Conservation (phyloP, 2,888 invertebrate genomes). For the Hypomecis punctinalis region DNA sequence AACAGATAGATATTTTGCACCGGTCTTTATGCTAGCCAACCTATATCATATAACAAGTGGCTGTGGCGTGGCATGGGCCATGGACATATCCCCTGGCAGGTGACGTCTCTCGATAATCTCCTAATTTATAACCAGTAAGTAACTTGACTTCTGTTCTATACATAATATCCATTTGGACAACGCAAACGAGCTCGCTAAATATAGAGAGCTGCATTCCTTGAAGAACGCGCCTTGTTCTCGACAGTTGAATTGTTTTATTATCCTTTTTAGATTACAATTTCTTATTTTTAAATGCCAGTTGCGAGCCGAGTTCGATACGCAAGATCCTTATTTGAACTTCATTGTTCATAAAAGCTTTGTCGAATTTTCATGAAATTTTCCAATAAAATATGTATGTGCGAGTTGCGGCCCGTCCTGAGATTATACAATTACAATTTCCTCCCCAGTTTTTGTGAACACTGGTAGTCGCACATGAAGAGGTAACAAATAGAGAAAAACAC, state of each 20-base stretch:
- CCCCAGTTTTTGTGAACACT: no score
- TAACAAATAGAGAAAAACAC: no score
- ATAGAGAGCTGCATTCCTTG: conserved; percentile 75
- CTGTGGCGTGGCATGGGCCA: no score
- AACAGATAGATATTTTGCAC: no score
- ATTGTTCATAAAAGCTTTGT: conserved; percentile 35
- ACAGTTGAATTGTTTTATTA: conserved; percentile 73
- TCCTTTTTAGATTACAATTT: conserved; percentile 68
- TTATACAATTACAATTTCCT: no score
- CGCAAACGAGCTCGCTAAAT: conserved; percentile 76
- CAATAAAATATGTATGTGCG: no score
- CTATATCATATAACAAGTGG: no score
- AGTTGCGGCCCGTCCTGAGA: no score
- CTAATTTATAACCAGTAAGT: conserved; percentile 71
- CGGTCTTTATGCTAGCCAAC: no score
- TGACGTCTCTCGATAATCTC: conserved; percentile 77
- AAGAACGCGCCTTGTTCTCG: conserved; percentile 66
- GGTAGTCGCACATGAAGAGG: no score
- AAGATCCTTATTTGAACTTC: conserved; percentile 64
- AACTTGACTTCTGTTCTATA: conserved; percentile 76
- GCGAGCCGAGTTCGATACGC: conserved; percentile 46
- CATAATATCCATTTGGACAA: conserved; percentile 75
- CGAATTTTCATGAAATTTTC: neutral
- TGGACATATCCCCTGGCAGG: conserved; percentile 58
- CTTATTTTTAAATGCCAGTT: conserved; percentile 70